Evolutionary conservation across 2,113 vertebrate species (phyloP).

Genomic region (Serinus canaria): DNA sequence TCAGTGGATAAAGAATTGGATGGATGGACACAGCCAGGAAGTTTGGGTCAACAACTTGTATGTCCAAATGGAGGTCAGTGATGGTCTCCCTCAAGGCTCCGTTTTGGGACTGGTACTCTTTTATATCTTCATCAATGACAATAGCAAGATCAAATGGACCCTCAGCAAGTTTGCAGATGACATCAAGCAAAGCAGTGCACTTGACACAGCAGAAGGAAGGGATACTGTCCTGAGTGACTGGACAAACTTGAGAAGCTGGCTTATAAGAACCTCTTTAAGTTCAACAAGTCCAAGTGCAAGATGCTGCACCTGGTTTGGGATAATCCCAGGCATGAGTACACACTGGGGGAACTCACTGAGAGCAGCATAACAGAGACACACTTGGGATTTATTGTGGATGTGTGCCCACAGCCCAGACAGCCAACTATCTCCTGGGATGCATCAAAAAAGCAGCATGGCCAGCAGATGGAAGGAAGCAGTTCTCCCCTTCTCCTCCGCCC

Average conservation of each 20-base stretch:
- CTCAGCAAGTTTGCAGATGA: neutral
- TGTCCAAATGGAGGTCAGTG: accelerated
- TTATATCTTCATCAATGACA: neutral
- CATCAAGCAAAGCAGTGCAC: neutral
- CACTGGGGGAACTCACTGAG: neutral
- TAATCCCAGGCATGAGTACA: neutral
- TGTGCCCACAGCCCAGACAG: neutral
- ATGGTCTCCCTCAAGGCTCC: neutral
- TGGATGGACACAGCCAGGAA: neutral
- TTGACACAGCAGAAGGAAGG: neutral
- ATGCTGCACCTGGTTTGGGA: neutral
- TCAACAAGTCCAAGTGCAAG: neutral
- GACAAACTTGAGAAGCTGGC: neutral
- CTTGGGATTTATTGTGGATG: too few species aligned
- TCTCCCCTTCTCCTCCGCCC: neutral
- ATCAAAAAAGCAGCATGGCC: neutral
- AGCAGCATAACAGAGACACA: neutral
- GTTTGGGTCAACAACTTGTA: neutral
- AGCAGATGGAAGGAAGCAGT: neutral
- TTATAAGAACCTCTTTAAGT: neutral
- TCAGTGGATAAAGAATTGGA: neutral
- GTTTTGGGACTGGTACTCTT: neutral
- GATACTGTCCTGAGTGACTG: neutral
- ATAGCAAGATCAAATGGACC: neutral
- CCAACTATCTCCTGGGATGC: neutral